phyloP scores from a whole-genome alignment of 1,140 invertebrate species.

The Harlomillsia oculata region DNA sequence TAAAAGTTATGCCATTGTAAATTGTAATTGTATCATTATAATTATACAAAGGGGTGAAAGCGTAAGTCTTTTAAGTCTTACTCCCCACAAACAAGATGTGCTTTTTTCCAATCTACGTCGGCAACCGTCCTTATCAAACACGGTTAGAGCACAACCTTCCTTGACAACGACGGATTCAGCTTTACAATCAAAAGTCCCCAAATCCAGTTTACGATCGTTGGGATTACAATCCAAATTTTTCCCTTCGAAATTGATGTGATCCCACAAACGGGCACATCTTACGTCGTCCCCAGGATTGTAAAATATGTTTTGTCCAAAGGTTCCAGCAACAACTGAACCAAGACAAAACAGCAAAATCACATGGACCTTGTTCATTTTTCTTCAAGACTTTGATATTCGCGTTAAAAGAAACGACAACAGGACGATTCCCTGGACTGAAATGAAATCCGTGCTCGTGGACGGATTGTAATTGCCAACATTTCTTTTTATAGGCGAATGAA shows the following conservation, averaged over 20 bases:
- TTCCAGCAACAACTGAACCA: too few species aligned
- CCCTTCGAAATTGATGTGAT: constrained; percentile 18
- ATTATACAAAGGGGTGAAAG: not conserved
- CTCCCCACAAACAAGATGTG: constrained; percentile 3
- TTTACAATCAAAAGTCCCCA: constrained; percentile 20
- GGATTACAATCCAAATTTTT: constrained; percentile 9
- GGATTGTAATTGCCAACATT: too few species aligned
- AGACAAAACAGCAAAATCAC: too few species aligned
- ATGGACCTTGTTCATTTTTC: too few species aligned
- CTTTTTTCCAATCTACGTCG: constrained; percentile 7
- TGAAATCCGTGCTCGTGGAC: too few species aligned
- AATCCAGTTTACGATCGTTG: constrained; percentile 18
- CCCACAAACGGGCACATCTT: constrained; percentile 17
- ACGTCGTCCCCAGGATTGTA: constrained; percentile 20
- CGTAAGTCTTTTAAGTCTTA: too few species aligned
- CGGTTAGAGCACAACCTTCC: constrained; percentile 15
- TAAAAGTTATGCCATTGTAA: too few species aligned
- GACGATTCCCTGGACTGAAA: too few species aligned
- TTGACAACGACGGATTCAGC: constrained; percentile 16
- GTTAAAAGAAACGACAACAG: too few species aligned
- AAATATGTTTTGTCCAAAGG: constrained; percentile 8
- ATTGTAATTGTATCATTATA: not conserved
- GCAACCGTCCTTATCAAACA: constrained; percentile 16
- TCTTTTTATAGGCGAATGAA: too few species aligned
- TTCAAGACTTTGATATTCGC: too few species aligned